These are phyloP conservation scores for Chouioia cunea DNA, from an alignment of 2,888 invertebrate species.

Conservation along the genomic window DNA sequence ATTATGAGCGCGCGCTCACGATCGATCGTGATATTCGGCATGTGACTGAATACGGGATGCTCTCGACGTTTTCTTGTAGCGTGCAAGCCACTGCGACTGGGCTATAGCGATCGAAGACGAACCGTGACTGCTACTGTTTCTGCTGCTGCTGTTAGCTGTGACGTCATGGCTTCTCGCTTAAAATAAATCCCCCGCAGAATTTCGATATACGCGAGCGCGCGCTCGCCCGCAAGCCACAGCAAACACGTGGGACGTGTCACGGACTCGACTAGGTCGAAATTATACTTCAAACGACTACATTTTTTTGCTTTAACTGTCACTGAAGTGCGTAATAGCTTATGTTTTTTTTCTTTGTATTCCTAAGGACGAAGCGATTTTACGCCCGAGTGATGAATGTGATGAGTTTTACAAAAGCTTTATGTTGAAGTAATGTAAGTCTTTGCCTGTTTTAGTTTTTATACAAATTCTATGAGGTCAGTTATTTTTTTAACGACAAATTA, in stretches of 20 bases:
- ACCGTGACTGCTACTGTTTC: slow-evolving; percentile 11
- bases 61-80: slow-evolving; percentile 3
- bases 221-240: slow-evolving; percentile 55
- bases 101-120: slow-evolving; percentile 10
- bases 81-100: neutral
- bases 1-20: neutral
- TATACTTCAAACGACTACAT: too few relatives aligned
- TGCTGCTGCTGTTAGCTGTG: slow-evolving; percentile 49
- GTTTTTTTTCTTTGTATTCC: neutral
- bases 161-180: slow-evolving; percentile 60
- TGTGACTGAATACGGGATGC: slow-evolving; percentile 48
- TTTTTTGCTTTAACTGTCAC: slow-evolving; percentile 31
- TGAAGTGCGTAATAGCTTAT: neutral
- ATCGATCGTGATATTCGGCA: slow-evolving; percentile 48
- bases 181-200: slow-evolving; percentile 63
- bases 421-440: too few relatives aligned
- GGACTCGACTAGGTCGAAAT: slow-evolving; percentile 44
- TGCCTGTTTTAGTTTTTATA: too few relatives aligned
- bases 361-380: neutral
- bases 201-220: slow-evolving; percentile 32
- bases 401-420: too few relatives aligned
- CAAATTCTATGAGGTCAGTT: too few relatives aligned
- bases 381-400: too few relatives aligned
- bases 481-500: too few relatives aligned
- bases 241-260: slow-evolving; percentile 61